These are phyloP conservation scores for Panulirus ornatus DNA, from an alignment of 1,140 invertebrate species.

Conservation along the genomic window DNA sequence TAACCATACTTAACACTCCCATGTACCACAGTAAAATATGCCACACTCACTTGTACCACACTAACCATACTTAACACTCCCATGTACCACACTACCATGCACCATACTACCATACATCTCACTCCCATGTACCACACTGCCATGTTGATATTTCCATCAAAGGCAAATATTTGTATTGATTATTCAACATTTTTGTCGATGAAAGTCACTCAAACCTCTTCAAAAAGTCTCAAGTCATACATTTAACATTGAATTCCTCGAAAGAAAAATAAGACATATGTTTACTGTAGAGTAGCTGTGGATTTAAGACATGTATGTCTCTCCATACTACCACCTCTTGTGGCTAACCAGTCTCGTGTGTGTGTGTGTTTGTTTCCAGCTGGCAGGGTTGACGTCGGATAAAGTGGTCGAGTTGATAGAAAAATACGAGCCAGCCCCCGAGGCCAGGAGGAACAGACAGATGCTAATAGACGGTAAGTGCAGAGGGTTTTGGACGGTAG, in stretches of 20 bases:
- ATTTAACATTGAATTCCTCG: too few relatives aligned
- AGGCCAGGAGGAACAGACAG: conserved; percentile 81
- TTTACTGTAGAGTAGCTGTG: too few relatives aligned
- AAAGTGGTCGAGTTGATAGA: conserved; percentile 81
- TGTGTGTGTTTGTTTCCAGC: conserved; percentile 78
- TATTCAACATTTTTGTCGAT: too few relatives aligned
- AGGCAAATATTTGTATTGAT: too few relatives aligned
- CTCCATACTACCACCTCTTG: too few relatives aligned
- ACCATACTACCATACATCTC: neutral
- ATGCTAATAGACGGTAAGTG: conserved; percentile 75
- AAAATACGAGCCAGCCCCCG: conserved; percentile 82
- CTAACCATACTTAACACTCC: neutral
- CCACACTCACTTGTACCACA: neutral
- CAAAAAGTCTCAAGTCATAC: too few relatives aligned
- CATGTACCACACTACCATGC: neutral
- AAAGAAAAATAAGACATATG: too few relatives aligned
- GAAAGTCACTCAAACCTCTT: too few relatives aligned
- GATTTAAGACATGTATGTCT: too few relatives aligned
- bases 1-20: neutral
- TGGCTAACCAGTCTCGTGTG: too few relatives aligned
- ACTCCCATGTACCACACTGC: neutral
- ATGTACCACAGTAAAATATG: neutral
- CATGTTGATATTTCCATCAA: too few relatives aligned
- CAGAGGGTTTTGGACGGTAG: too few relatives aligned
- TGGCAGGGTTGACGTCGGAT: conserved; percentile 80